phyloP scores from a whole-genome alignment of 2,888 invertebrate genomes.

The Drosophila quinaria region DNA sequence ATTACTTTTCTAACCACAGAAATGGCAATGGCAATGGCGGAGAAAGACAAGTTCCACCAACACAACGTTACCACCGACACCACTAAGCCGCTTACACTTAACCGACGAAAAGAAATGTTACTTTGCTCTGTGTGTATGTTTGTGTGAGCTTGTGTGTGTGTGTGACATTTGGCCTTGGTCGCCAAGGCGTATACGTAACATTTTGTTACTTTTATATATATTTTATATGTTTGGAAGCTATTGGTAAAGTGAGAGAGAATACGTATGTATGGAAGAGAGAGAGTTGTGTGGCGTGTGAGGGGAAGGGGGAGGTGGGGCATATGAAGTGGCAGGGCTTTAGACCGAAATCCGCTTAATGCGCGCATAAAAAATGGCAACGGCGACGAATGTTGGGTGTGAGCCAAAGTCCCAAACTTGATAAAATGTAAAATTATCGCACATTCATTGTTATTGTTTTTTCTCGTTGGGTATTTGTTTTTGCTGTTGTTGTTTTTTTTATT shows the following conservation, averaged over 20 bases:
- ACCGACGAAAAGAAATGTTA: constrained; percentile 52
- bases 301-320: constrained; percentile 25
- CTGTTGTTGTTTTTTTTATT: constrained; percentile 7
- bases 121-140: constrained; percentile 8
- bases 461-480: constrained; percentile 6
- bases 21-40: constrained; percentile 30
- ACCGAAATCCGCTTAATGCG: constrained; percentile 78
- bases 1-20: constrained; percentile 73
- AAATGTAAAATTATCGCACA: constrained; percentile 81
- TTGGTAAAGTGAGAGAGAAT: constrained; percentile 4
- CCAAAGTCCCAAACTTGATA: constrained; percentile 72
- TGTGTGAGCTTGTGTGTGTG: constrained; percentile 5
- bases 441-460: constrained; percentile 78
- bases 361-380: constrained; percentile 77
- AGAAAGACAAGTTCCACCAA: constrained; percentile 48
- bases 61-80: constrained; percentile 55
- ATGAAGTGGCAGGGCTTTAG: constrained; percentile 78
- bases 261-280: too few relatives aligned
- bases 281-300: background rate
- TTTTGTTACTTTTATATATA: constrained; percentile 63
- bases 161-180: constrained; percentile 74
- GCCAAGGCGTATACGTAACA: constrained; percentile 66
- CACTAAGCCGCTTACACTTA: constrained; percentile 75
- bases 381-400: constrained; percentile 56
- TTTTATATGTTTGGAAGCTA: constrained; percentile 27